Base-by-base conservation (phyloP, 2,888 invertebrate genomes). In the Epirrhoe tristata region DNA sequence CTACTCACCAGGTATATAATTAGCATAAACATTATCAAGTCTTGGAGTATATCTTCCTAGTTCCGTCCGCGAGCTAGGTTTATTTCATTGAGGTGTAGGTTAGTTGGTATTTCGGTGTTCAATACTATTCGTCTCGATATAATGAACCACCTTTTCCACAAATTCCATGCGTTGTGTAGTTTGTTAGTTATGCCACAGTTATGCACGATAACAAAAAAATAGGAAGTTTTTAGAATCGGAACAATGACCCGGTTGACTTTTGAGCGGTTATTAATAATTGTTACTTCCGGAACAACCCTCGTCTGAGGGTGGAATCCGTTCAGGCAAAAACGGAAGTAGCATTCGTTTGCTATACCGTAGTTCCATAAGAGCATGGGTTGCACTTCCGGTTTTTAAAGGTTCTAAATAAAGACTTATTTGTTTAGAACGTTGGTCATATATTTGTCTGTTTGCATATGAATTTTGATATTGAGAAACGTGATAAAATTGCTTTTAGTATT, bases 241-340 rank as follows among this genome's bases (percentile, higher is more conserved):
- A 88, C 87, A 88, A 89, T 84, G 80, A 83, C 74, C 77, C 78
- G 76, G 86, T 88, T 90, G 88, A 89, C 90, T 91, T 86, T 86
- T 82, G 83, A 87, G 82, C 83, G 80, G 81, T 87, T 90, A 89
- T 87, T 87, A 87, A 87, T 86, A 88, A 87, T 85, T 83, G 88
- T 87, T 86, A 88, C 85, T 89, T 90, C 91, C 91, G 90, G 88
- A 90, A 84, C 91, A 90, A 81, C 91, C 91, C 90, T 86, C 80
- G 73, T 71, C 74, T 74, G 79, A 81, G 91, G 91, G 91, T 89
- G 86, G 81, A 83, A 86, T 81, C 81, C 86, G 83, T 82, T 88
- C 79, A 79, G 76, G 83, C 85, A 79, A 90, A 91, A 91, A 87
- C 93, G 93, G 93, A 93, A 93, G 91, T 91, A 88, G 83, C 89